Evolutionary conservation across 1,140 invertebrate species (phyloP), one percentile per base, ranked within the genome.

Genomic region (Littorina saxatilis): DNA sequence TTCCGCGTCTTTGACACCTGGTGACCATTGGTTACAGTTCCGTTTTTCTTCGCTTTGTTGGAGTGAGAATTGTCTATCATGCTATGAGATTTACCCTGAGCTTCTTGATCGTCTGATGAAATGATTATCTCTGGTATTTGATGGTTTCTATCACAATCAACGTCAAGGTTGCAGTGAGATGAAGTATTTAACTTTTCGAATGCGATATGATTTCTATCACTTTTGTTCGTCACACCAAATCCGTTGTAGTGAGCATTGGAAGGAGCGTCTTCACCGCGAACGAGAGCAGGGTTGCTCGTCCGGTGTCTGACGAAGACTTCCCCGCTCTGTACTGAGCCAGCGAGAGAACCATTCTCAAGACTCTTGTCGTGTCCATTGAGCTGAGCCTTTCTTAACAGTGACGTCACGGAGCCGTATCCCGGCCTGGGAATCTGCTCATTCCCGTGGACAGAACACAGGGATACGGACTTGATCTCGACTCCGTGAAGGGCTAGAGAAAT

Each of bases 371-470:
- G 61, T 7, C 27, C 27, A 32, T 63, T 32, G 7, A 32, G 27
- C 61, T 63, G 61, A 35, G 61, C 61, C 61, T 32, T 63, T 32
- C 61, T 63, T 13, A 63, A 7, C 61, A 63, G 17, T 4, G 61
- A 63, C 27, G 61, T 32, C 27, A 63, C 61, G 27, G 61, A 63
- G 27, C 55, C 55, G 20, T 58, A 58, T 0, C 55, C 55, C 5
- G 20, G 20, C 13, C 5, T 5, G 5, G 20, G 23, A 27, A 32
- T 4, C 3, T 32, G 61, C 3, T 63, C 27, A 13, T 63, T 32
- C 68, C 23, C 20, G 68, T 72, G 4, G 68, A 72, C 35, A 37
- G 68, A 43, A 23, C 35, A 72, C 68, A 39, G 68, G 35, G 68
- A 72, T 37, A 72, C 68, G 5, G 40, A 7, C 68, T 23, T 40